Evolutionary conservation across 1,140 invertebrate species (phyloP), one percentile per base, ranked within the genome.

Genomic region (Drosophila serrata): DNA sequence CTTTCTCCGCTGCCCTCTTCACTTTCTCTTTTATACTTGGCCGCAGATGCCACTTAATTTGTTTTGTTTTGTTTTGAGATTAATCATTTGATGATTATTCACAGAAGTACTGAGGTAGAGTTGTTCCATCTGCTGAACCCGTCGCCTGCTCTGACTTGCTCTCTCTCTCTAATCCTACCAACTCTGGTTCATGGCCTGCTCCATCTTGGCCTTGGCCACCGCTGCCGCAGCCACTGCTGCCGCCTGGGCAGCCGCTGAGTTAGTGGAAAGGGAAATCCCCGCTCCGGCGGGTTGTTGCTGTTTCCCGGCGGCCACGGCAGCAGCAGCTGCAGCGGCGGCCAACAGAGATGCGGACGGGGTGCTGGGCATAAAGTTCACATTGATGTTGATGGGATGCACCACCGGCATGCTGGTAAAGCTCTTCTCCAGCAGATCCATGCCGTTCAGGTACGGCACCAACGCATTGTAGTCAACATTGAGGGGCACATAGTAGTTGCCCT

Each of bases 401-500:
- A 95, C 94, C 1, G 94, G 93, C 57, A 93, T 93, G 29, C 94
- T 94, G 0, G 91, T 81, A 46, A 93, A 91, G 56, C 94, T 92
- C 33, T 94, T 93, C 64, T 95, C 94, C 33, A 94, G 79, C 39
- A 94, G 90, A 92, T 95, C 94, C 72, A 94, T 94, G 4, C 94
- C 94, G 9, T 94, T 94, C 3, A 97, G 93, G 75, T 96, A 95
- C 0, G 96, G 96, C 68, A 96, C 93, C 17, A 98, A 92, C 15
- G 96, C 93, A 17, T 96, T 94, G 53, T 96, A 95, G 74, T 98
- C 97, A 15, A 99, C 94, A n/a, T 97, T 97, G 43, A 98, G 92
- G 6, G 98, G 98, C 53, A 99, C 95, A 92, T 99, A 99, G 91
- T 97, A 98, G n/a, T 96, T 95, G 17, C 98, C 97, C 93, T 96